Conservation (phyloP, 2,797 vertebrate genomes). For the Pseudochaenichthys georgianus region DNA sequence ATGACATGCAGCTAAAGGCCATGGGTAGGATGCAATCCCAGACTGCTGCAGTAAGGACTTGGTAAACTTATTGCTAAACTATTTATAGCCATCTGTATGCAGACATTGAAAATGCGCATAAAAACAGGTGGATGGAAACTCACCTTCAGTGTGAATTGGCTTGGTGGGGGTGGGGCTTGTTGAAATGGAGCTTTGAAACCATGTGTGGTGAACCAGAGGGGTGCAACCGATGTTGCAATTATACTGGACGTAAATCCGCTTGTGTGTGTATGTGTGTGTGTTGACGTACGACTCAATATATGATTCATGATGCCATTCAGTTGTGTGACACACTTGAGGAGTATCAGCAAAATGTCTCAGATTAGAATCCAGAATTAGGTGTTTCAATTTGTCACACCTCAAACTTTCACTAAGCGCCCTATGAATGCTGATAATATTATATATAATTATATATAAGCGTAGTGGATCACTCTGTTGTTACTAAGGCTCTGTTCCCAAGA, state of each 20-base stretch:
- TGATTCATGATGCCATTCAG: slow-evolving; percentile 52
- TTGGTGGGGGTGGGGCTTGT: background rate
- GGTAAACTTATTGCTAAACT: too few species aligned
- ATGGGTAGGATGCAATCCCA: too few species aligned
- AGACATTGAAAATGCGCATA: too few species aligned
- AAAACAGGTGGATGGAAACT: too few species aligned
- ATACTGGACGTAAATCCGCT: background rate
- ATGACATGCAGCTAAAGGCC: too few species aligned
- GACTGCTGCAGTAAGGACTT: too few species aligned
- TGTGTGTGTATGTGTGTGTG: slow-evolving; percentile 4
- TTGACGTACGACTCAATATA: slow-evolving; percentile 40
- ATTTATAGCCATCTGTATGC: too few species aligned
- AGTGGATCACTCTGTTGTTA: slow-evolving; percentile 34
- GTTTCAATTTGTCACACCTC: slow-evolving; percentile 10
- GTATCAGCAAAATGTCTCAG: slow-evolving; percentile 26
- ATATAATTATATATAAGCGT: slow-evolving; percentile 7
- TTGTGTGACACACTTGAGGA: slow-evolving; percentile 25
- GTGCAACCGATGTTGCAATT: slow-evolving; percentile 20
- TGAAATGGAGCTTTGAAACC: slow-evolving; percentile 9
- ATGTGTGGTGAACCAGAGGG: background rate
- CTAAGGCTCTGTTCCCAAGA: slow-evolving; percentile 32
- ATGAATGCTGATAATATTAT: background rate
- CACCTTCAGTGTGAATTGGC: slow-evolving; percentile 11
- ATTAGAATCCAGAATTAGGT: slow-evolving; percentile 11
- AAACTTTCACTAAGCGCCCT: background rate